These are phyloP conservation scores for Carabus problematicus DNA, from an alignment of 2,888 invertebrate species.

Conservation along the genomic window DNA sequence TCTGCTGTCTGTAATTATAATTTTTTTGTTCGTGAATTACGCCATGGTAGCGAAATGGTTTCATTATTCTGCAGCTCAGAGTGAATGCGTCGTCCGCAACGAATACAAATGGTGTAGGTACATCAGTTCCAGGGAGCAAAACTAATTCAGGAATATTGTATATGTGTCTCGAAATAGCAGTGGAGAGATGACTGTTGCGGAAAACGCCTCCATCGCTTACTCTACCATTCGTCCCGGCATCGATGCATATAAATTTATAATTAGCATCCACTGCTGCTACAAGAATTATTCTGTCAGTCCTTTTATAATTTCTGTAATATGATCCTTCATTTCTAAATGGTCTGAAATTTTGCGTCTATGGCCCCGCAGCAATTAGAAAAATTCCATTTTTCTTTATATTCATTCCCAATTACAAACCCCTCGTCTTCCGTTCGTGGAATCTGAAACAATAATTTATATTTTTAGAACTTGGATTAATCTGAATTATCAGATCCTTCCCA, in stretches of 20 bases:
- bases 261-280: constrained; percentile 47
- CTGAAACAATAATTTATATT: constrained; percentile 17
- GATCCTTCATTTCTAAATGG: too few relatives aligned
- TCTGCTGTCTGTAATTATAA: constrained; percentile 49
- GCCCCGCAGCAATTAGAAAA: constrained; percentile 47
- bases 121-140: constrained; percentile 8
- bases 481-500: background rate
- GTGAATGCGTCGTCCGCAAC: constrained; percentile 50
- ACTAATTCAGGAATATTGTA: constrained; percentile 9
- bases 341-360: too few relatives aligned
- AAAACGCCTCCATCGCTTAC: constrained; percentile 46
- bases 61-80: constrained; percentile 49
- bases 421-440: constrained; percentile 46
- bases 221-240: constrained; percentile 49
- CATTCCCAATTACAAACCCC: constrained; percentile 46
- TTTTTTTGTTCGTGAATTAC: constrained; percentile 48
- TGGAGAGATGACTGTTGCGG: constrained; percentile 6
- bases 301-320: too few relatives aligned
- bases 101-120: constrained; percentile 11
- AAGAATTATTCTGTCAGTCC: constrained; percentile 42
- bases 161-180: constrained; percentile 1
- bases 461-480: background rate
- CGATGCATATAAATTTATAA: constrained; percentile 47
- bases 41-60: constrained; percentile 48
- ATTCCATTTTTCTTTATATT: constrained; percentile 47